These are phyloP conservation scores for Plecturocebus donacophilus DNA, from an alignment of 2,113 vertebrate genomes.

Conservation along the genomic window DNA sequence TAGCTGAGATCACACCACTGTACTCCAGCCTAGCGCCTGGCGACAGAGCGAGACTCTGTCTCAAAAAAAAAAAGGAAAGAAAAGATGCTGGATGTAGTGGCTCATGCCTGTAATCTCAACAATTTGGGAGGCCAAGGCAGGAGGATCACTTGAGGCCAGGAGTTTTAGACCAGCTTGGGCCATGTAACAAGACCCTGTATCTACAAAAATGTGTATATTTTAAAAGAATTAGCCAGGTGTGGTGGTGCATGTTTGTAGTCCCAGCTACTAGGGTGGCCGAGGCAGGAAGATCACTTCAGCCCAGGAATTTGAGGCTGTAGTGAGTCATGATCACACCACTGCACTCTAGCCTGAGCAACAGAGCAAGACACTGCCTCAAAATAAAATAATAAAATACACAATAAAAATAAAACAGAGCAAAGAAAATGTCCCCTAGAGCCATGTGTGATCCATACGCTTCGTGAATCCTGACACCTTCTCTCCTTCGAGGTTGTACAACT, in stretches of 20 bases:
- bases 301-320: background rate
- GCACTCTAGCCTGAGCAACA: background rate
- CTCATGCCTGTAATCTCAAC: background rate
- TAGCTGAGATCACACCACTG: too few relatives aligned
- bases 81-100: background rate
- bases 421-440: background rate
- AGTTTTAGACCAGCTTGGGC: background rate
- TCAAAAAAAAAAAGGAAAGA: background rate
- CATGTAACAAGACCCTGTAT: background rate
- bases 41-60: background rate
- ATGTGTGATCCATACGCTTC: background rate
- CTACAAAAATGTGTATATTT: background rate
- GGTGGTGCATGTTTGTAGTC: background rate
- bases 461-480: background rate
- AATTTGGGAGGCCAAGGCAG: background rate
- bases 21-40: background rate
- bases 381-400: background rate
- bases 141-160: background rate
- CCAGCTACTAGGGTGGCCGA: background rate
- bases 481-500: background rate
- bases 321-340: background rate
- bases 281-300: background rate
- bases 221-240: background rate
- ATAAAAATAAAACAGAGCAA: background rate
- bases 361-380: background rate